Evolutionary conservation across 2,888 invertebrate species (phyloP), one percentile per base, ranked within the genome.

Genomic region (Chalcosyrphus nemorum): DNA sequence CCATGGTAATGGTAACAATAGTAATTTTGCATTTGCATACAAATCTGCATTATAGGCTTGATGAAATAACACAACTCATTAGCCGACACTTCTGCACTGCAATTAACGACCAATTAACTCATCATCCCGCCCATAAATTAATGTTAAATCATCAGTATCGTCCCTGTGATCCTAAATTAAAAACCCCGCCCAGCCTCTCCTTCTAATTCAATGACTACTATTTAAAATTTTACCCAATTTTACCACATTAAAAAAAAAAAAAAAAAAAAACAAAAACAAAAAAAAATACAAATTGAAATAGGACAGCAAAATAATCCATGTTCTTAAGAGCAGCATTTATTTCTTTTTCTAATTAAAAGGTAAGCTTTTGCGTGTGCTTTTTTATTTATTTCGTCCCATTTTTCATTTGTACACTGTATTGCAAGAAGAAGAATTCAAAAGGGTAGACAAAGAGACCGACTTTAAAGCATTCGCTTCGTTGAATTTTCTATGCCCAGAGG

Each of bases 91-190:
- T 70, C 56, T 70, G 63, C 63, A 41, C 59, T 43, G 61, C 68
- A 70, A 81, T 81, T 81, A 81, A 43, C 15, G 32, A 43, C 41
- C 56, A 75, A 81, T 81, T 75, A 75, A 68, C 35, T 35, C 32
- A 75, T 57, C 41, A 21, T 66, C 50, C 4, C n/a, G 15, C 35
- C 5, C 15, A 47, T 54, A 43, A 68, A 41, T 52, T 38, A 52
- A 21, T 15, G 9, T 15, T 17, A 45, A 61, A 9, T n/a, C 17
- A 45, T 45, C 43, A 29, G 21, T 41, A 7, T 4, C n/a, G n/a
- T n/a, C 24, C 29, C 9, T 21, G n/a, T 13, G 38, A 21, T n/a
- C 19, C n/a, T 6, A 21, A 57, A 21, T 57, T n/a, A 6, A 19
- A 45, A 15, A 27, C n/a, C n/a, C n/a, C n/a, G n/a, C n/a, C n/a